Conservation (phyloP, 1,140 invertebrate genomes). For the Penaeus japonicus region DNA sequence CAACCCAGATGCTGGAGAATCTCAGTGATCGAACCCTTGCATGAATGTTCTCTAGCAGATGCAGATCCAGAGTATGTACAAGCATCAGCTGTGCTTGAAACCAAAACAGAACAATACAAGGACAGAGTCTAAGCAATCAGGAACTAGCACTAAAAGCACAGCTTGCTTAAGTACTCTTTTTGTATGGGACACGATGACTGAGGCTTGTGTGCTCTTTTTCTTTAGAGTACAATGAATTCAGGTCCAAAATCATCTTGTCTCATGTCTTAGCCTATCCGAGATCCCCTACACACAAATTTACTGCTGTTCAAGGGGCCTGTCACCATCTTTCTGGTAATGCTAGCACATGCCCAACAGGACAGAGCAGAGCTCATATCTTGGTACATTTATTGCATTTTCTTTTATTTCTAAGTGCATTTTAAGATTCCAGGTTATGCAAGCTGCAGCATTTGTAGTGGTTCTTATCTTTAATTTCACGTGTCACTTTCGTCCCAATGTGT, state of each 20-base stretch:
- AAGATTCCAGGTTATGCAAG: constrained; percentile 30
- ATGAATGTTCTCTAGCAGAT: constrained; percentile 31
- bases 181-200: constrained; percentile 28
- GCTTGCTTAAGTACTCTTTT: constrained; percentile 24
- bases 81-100: constrained; percentile 22
- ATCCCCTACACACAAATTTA: background rate
- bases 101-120: background rate
- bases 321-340: constrained; percentile 15
- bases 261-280: background rate
- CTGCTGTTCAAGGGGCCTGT: constrained; percentile 2
- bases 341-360: constrained; percentile 48
- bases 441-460: constrained; percentile 23
- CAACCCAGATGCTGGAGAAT: background rate
- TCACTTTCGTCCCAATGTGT: constrained; percentile 4
- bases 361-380: constrained; percentile 28
- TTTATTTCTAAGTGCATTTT: constrained; percentile 25
- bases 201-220: background rate
- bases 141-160: constrained; percentile 18
- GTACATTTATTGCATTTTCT: constrained; percentile 10
- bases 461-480: background rate
- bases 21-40: constrained; percentile 17
- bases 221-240: background rate
- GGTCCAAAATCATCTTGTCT: constrained; percentile 1
- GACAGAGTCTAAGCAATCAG: background rate
- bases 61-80: constrained; percentile 11